Evolutionary conservation across 1,140 invertebrate genomes (phyloP).

Genomic region (Conus ventricosus): DNA sequence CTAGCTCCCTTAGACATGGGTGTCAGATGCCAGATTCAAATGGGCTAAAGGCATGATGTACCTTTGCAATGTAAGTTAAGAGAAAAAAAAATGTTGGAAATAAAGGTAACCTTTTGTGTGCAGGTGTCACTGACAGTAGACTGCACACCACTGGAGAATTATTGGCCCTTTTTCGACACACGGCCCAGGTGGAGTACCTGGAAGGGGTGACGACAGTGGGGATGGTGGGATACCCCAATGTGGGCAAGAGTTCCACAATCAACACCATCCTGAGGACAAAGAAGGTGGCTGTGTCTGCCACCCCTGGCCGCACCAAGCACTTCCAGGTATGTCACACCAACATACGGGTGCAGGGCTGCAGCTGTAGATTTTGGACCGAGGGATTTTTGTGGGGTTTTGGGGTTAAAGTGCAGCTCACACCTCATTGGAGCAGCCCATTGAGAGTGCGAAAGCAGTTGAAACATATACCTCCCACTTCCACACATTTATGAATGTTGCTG

Average conservation of each 20-base stretch:
- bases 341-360: background rate
- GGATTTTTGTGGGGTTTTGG: background rate
- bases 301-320: constrained; percentile 97
- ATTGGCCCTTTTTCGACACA: constrained; percentile 80
- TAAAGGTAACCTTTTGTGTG: background rate
- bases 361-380: background rate
- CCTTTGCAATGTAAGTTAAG: too few species aligned
- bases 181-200: constrained; percentile 75
- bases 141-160: constrained; percentile 73
- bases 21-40: too few species aligned
- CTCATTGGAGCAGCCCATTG: background rate
- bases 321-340: constrained; percentile 79
- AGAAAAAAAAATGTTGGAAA: too few species aligned
- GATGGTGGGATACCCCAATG: constrained; percentile 98
- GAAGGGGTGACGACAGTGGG: constrained; percentile 85
- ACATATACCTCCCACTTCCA: too few species aligned
- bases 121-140: background rate
- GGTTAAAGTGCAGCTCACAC: background rate
- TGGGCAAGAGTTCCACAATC: constrained; percentile 99
- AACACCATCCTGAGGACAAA: constrained; percentile 93
- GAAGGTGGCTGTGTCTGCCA: constrained; percentile 96
- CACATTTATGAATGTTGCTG: too few species aligned
- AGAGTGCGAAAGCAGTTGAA: background rate
- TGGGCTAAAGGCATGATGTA: too few species aligned
- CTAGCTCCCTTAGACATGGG: too few species aligned